Base-by-base conservation (phyloP, 1,140 invertebrate species). In the Dolichoris vasculosae region DNA sequence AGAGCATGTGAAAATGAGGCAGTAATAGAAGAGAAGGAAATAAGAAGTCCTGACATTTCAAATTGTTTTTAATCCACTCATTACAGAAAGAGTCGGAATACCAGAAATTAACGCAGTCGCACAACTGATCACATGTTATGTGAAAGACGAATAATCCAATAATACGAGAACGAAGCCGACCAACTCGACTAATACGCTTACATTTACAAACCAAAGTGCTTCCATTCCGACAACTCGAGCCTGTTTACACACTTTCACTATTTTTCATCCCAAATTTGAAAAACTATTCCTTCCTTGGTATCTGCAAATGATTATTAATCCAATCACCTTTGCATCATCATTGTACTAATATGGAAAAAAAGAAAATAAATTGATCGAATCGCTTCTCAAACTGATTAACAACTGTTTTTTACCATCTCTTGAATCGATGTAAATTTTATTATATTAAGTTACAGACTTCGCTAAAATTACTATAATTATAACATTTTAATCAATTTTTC, bases 61-160 rank as follows among this genome's bases (percentile, higher is more conserved):
- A 9, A 59, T 59, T 23, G 30, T 73, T 73, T 73, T 40, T 40
- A 48, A 76, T 76, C 73, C 23, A 76, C 26, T 76, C 43, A 7
- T 48, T n/a, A 40, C 32, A 6, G 35, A 63, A 79, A 43, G 26
- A 76, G 15, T 76, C 40, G 48, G 73, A 76, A 38, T 46, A 76
- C 20, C 35, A 32, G 35, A 38, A 30, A 79, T 79, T 79, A 63
- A 35, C 35, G 40, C 35, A 79, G 51, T 77, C 75, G 75, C n/a
- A 48, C 75, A 26, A 7, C 40, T 20, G 38, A 23, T 43, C 63
- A 35, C 15, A 30, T 32, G 35, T n/a, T 55, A 69, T 86, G 46
- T 40, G 84, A 80, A 80, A 86, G 83, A 87, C 84, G 79, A 87
- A 87, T 89, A 89, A 89, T 89, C 89, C 88, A 89, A 89, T 89